Conservation (phyloP, 2,797 vertebrate genomes). For the Xiphorhynchus erythropygius region DNA sequence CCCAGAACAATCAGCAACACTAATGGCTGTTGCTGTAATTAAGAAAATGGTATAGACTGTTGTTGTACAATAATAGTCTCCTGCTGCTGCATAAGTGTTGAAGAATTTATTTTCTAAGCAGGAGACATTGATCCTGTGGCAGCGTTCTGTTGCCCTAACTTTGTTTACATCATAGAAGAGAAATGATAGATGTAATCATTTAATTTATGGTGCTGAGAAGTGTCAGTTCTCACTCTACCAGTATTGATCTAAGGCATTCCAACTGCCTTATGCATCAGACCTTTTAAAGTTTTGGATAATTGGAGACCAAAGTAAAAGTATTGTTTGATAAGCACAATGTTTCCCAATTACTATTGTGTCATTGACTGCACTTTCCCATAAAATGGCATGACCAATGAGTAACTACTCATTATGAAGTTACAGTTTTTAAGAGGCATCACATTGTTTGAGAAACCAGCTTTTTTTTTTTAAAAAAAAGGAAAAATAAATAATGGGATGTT, state of each 20-base stretch:
- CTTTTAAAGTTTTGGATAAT: background rate
- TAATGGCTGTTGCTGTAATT: slow-evolving; percentile 19
- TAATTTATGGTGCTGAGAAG: slow-evolving; percentile 43
- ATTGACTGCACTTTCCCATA: background rate
- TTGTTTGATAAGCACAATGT: background rate
- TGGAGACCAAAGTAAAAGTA: background rate
- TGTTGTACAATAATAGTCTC: slow-evolving; percentile 32
- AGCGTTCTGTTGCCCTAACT: slow-evolving; percentile 23
- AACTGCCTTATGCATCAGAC: background rate
- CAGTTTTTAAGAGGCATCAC: background rate
- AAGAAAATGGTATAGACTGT: slow-evolving; percentile 34
- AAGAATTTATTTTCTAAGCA: slow-evolving; percentile 58
- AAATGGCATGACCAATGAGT: background rate
- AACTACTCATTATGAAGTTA: background rate
- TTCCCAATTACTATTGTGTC: background rate
- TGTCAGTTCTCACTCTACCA: slow-evolving; percentile 6
- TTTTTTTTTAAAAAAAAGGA: no score
- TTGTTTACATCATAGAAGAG: slow-evolving; percentile 48
- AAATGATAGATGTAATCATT: slow-evolving; percentile 53
- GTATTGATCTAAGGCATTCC: background rate
- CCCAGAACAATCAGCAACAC: background rate
- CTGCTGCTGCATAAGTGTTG: slow-evolving; percentile 34
- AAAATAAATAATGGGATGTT: background rate
- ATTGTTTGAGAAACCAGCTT: background rate
- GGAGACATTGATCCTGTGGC: slow-evolving; percentile 36